phyloP scores from a whole-genome alignment of 1,140 invertebrate genomes.

The Microplitis mediator region DNA sequence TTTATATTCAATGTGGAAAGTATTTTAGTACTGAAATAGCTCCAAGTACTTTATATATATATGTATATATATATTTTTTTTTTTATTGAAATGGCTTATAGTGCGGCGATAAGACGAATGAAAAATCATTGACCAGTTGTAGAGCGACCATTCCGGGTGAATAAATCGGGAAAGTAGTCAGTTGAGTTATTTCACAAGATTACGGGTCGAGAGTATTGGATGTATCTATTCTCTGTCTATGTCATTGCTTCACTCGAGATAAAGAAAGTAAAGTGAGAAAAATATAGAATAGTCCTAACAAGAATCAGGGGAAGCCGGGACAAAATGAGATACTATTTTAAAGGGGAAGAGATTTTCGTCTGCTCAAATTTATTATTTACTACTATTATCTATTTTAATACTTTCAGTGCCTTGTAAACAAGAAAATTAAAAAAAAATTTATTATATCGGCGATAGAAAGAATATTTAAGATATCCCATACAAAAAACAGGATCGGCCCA shows the following conservation, averaged over 20 bases:
- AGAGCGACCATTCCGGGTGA: not conserved
- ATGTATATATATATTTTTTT: not conserved
- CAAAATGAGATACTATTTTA: too few species aligned
- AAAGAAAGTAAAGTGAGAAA: not conserved
- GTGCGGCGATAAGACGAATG: not conserved
- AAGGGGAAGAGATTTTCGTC: too few species aligned
- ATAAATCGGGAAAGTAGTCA: constrained; percentile 7
- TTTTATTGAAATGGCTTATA: not conserved
- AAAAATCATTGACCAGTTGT: constrained; percentile 19
- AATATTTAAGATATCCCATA: too few species aligned
- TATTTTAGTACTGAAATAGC: not conserved
- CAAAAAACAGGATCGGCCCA: too few species aligned
- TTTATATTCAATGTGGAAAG: too few species aligned
- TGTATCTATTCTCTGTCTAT: constrained; percentile 18
- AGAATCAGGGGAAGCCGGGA: too few species aligned
- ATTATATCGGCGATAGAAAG: too few species aligned
- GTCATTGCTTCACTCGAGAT: not conserved
- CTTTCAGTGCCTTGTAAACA: too few species aligned
- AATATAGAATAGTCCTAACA: not conserved
- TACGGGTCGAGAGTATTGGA: constrained; percentile 1
- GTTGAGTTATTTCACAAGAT: constrained; percentile 29
- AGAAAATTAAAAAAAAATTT: too few species aligned
- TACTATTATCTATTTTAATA: too few species aligned
- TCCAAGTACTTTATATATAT: not conserved
- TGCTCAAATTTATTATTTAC: too few species aligned